Conservation (phyloP, 2,797 vertebrate genomes). For the Leontocebus nigricollis region DNA sequence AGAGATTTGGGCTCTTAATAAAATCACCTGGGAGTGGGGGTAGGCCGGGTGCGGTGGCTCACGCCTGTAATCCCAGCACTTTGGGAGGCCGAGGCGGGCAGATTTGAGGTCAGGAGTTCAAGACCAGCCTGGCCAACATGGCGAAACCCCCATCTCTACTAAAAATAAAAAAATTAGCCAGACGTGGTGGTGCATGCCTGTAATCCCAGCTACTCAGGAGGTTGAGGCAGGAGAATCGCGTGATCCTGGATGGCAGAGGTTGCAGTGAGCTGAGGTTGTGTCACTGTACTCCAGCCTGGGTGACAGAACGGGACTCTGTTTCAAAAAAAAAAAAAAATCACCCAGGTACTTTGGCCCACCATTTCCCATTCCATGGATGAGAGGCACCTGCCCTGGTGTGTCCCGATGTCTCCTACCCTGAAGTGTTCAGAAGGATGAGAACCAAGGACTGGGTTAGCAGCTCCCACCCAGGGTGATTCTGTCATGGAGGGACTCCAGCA, state of each 20-base stretch:
- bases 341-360: neutral
- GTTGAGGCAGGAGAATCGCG: neutral
- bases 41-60: accelerated
- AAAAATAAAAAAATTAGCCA: neutral
- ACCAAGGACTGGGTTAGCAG: neutral
- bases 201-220: neutral
- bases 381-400: neutral
- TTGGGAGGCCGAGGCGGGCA: neutral
- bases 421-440: neutral
- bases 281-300: neutral
- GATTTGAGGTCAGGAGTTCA: neutral
- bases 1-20: neutral
- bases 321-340: neutral
- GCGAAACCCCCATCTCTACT: neutral
- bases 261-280: neutral
- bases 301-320: neutral
- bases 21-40: no score
- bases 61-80: neutral
- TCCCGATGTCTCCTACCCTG: neutral
- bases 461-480: neutral
- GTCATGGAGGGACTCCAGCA: neutral
- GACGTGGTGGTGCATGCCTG: neutral
- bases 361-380: neutral
- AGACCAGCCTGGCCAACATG: neutral
- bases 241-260: accelerated